Evolutionary conservation across 2,888 invertebrate species (phyloP).

Genomic region (Lypha dubia): DNA sequence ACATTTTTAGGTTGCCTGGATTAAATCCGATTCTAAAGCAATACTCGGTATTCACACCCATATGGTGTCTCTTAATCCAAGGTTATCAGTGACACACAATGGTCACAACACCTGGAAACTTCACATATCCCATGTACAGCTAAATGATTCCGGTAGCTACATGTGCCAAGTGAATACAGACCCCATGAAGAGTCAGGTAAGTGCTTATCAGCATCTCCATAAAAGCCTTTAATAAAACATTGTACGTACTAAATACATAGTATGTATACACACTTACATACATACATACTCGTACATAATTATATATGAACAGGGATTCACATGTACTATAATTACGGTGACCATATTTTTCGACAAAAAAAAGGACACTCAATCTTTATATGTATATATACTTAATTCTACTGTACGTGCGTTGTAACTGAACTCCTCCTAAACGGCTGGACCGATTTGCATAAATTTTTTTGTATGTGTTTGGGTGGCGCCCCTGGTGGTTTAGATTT

Average conservation of each 20-base stretch:
- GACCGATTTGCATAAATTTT: too few species aligned
- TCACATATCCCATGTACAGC: slow-evolving; percentile 94
- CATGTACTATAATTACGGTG: too few species aligned
- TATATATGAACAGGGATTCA: too few species aligned
- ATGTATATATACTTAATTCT: too few species aligned
- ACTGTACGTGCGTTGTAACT: too few species aligned
- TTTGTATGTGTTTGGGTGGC: too few species aligned
- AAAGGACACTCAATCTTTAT: too few species aligned
- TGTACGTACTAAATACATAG: background rate
- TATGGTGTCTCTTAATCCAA: slow-evolving; percentile 94
- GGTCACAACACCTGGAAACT: slow-evolving; percentile 97
- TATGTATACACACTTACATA: too few species aligned
- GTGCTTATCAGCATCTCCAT: slow-evolving; percentile 76
- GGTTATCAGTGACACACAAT: slow-evolving; percentile 94
- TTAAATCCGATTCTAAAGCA: slow-evolving; percentile 94
- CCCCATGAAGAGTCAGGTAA: slow-evolving; percentile 94
- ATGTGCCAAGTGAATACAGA: slow-evolving; percentile 97
- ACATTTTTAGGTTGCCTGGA: slow-evolving; percentile 92
- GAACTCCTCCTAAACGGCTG: too few species aligned
- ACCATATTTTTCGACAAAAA: too few species aligned
- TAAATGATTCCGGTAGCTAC: slow-evolving; percentile 95
- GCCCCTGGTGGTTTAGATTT: too few species aligned
- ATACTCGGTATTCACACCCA: slow-evolving; percentile 94
- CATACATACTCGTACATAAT: too few species aligned
- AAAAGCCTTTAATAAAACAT: slow-evolving; percentile 56